Percentiles rank a stretch among this genome's conserved stretches.
Conservation (phyloP, 2,888 invertebrate species). For the Pomacea canaliculata region DNA sequence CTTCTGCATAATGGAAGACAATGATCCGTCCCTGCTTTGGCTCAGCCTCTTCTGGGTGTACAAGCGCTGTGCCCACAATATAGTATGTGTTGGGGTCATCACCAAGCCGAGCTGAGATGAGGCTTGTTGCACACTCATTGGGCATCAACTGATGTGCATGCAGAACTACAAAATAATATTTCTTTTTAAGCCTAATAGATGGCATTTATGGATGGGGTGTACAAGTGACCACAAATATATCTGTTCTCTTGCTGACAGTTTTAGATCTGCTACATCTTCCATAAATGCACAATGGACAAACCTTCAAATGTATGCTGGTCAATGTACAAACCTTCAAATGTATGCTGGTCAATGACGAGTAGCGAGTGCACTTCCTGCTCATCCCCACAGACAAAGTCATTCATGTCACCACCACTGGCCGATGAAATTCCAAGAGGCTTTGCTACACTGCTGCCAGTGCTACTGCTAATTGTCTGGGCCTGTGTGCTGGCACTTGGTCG, state of each 20-base stretch:
- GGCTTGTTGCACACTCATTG: conserved; percentile 89
- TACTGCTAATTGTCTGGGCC: conserved; percentile 71
- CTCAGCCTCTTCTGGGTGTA: conserved; percentile 96
- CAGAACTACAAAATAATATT: conserved; percentile 76
- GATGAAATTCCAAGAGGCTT: conserved; percentile 68
- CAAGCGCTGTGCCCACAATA: conserved; percentile 89
- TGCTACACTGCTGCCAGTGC: conserved; percentile 60
- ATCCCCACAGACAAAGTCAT: conserved; percentile 77
- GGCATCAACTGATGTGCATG: conserved; percentile 94
- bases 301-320: conserved; percentile 97
- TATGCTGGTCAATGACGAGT: conserved; percentile 93
- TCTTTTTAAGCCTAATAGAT: too few relatives aligned
- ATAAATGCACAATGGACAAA: conserved; percentile 29
- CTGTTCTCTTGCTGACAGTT: too few relatives aligned
- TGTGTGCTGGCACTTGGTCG: conserved; percentile 85
- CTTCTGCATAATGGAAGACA: conserved; percentile 87
- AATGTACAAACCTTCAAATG: conserved; percentile 82
- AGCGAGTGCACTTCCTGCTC: conserved; percentile 90
- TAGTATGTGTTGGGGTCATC: conserved; percentile 93
- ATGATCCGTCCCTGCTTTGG: conserved; percentile 92
- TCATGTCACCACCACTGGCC: conserved; percentile 59
- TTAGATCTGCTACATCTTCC: too few relatives aligned
- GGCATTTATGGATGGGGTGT: too few relatives aligned
- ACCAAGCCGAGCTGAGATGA: conserved; percentile 90
- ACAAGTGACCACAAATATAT: too few relatives aligned